Evolutionary conservation across 2,888 invertebrate genomes (phyloP).

Genomic region (Dendrolimus pini): DNA sequence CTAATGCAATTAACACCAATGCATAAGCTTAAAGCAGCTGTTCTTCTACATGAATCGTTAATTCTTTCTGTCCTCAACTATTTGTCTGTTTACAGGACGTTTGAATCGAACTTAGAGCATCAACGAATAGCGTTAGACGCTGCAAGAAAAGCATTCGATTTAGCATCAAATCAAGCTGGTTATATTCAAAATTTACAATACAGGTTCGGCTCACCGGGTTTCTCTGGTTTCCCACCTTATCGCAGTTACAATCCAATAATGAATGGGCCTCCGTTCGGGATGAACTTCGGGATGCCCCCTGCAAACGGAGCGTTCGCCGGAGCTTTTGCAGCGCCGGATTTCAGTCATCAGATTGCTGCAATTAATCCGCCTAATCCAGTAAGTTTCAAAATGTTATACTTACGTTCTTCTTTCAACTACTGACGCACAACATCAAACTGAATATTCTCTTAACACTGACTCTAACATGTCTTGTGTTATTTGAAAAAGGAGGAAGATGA

Average conservation of each 20-base stretch:
- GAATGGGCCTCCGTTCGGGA: background rate
- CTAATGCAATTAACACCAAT: conserved; percentile 4
- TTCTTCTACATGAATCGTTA: background rate
- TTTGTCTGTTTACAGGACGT: conserved; percentile 49
- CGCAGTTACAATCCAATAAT: conserved; percentile 13
- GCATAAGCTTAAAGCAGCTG: conserved; percentile 8
- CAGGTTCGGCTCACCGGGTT: conserved; percentile 32
- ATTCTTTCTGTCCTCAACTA: background rate
- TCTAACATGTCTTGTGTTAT: too few species aligned
- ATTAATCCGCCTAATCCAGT: conserved; percentile 79
- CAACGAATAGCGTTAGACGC: conserved; percentile 53
- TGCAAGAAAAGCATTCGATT: conserved; percentile 57
- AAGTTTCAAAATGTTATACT: conserved; percentile 22
- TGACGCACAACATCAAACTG: too few species aligned
- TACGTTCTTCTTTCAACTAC: too few species aligned
- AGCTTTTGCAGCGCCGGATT: conserved; percentile 72
- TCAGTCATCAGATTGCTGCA: conserved; percentile 72
- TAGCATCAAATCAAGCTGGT: conserved; percentile 49
- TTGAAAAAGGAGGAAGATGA: too few species aligned
- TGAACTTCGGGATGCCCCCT: conserved; percentile 18
- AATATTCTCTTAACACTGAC: too few species aligned
- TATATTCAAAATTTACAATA: conserved; percentile 44
- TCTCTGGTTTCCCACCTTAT: conserved; percentile 15
- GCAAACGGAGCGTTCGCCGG: conserved; percentile 65
- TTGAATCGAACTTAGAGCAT: conserved; percentile 42